Evolutionary conservation across 2,113 vertebrate genomes (phyloP), one percentile per base, ranked within the genome.

Genomic region (Tetraodon nigroviridis): DNA sequence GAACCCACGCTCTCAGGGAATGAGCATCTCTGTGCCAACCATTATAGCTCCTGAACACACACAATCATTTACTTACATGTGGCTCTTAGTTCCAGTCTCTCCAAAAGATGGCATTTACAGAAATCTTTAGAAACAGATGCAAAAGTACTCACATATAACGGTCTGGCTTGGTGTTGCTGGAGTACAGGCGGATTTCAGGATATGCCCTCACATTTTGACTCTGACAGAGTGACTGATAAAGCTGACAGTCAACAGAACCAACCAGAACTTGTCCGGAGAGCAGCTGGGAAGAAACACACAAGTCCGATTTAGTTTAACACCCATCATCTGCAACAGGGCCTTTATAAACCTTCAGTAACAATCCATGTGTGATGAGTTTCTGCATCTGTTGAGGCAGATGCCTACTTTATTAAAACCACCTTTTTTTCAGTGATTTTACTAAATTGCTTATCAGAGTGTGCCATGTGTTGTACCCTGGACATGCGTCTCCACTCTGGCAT

Each of bases 401-500:
- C 5, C 24, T 27, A 27, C 7, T 27, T 27, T 27, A 27, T 27
- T 27, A 27, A 12, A 37, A 12, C 32, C 32, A 37, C 12, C 32
- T 37, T 12, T 11, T 11, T 11, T 37, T 37, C 11, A 37, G 32
- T 37, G 32, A 37, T 11, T 37, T 2, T 4, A 46, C n/a, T 60
- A 17, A 51, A 2, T 52, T 61, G n/a, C 47, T 18, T 59, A 11
- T 37, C 32, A 7, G 45, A 29, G 44, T 45, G 46, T 49, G 7
- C 10, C 21, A 45, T 44, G 62, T 47, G 48, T 19, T 12, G 27
- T 92, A 99, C 97, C 93, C 95, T 87, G 48, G 95, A 95, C 94
- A 98, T 96, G 72, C 92, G 92, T 80, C 95, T 97, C 96, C 95
- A 99, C 73, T 99, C 96, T 6, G 96, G 97, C 86, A 96, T 86